phyloP scores from a whole-genome alignment of 2,888 invertebrate genomes.

The Norana najaformis region DNA sequence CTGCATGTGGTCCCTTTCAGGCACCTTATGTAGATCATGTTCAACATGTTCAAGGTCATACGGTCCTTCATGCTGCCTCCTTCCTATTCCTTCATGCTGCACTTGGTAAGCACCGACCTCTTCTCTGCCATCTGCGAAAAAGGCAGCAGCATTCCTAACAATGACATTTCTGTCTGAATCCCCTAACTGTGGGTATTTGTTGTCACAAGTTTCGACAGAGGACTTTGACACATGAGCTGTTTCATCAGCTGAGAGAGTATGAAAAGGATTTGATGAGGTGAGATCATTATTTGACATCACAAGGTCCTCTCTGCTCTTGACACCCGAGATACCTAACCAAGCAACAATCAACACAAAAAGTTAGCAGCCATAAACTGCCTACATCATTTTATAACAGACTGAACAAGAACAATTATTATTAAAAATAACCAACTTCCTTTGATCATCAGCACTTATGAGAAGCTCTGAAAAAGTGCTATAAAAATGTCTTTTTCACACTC shows the following conservation, averaged over 20 bases:
- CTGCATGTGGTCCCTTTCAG: not conserved
- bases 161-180: not conserved
- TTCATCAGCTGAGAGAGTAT: not conserved
- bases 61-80: not conserved
- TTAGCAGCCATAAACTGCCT: not conserved
- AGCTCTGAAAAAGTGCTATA: not conserved
- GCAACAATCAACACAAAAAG: not conserved
- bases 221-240: not conserved
- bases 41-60: not conserved
- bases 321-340: slow-evolving; percentile 69
- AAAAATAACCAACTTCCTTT: not conserved
- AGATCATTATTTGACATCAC: slow-evolving; percentile 66
- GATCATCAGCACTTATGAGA: not conserved
- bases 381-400: not conserved
- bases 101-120: not conserved
- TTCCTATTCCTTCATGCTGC: not conserved
- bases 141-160: not conserved
- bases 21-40: not conserved
- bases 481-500: too few relatives aligned
- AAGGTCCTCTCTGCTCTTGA: slow-evolving; percentile 73
- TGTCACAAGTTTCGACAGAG: not conserved
- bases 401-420: not conserved
- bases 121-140: not conserved
- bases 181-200: too few relatives aligned
- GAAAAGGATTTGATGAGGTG: not conserved